Evolutionary conservation across 1,140 invertebrate genomes (phyloP).

Genomic region (Tigriopus japonicus): DNA sequence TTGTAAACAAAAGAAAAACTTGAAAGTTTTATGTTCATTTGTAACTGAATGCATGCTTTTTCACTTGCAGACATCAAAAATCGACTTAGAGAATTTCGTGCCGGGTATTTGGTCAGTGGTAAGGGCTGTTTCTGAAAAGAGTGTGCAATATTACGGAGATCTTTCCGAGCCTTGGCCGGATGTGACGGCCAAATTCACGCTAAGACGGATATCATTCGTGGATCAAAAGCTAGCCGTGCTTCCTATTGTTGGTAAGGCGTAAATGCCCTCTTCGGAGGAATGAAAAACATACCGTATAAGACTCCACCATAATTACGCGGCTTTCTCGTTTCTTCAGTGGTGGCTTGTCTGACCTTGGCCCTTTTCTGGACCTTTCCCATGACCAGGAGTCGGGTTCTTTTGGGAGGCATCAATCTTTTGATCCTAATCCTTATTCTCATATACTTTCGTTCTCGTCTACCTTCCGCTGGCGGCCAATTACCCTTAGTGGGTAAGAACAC

Average conservation of each 20-base stretch:
- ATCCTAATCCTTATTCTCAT: background rate
- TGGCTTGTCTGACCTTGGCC: background rate
- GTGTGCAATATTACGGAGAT: background rate
- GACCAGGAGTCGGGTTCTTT: background rate
- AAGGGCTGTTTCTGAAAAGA: background rate
- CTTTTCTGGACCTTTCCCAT: background rate
- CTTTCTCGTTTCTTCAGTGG: background rate
- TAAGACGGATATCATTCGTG: background rate
- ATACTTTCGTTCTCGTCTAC: background rate
- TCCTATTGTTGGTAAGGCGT: background rate
- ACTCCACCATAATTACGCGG: too few relatives aligned
- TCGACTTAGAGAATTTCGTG: background rate
- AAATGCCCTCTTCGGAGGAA: too few relatives aligned
- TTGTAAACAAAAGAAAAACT: too few relatives aligned
- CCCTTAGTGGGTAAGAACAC: background rate
- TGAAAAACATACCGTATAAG: too few relatives aligned
- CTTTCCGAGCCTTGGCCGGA: background rate
- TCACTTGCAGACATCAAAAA: background rate
- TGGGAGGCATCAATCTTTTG: background rate
- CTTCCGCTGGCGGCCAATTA: background rate
- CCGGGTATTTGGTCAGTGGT: background rate
- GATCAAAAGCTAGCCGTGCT: background rate
- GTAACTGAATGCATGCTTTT: too few relatives aligned
- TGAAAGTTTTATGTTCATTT: too few relatives aligned
- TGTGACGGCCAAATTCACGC: background rate